A percentile compares a stretch with the other conserved stretches of the same genome.
phyloP scores from a whole-genome alignment of 2,797 vertebrate genomes.

The Sebastes oblongus region DNA sequence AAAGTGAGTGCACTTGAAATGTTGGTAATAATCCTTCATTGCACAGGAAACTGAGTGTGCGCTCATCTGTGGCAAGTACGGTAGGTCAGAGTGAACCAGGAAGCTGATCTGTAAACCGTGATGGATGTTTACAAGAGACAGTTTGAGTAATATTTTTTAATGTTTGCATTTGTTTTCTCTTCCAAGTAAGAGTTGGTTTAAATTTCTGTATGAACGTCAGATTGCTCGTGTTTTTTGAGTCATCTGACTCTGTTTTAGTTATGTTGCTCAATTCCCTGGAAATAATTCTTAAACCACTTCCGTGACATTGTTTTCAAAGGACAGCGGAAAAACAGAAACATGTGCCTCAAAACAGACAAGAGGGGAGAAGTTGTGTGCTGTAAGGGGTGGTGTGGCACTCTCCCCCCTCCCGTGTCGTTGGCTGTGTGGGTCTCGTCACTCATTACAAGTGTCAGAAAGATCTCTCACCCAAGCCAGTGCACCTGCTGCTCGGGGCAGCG shows the following conservation, averaged over 20 bases:
- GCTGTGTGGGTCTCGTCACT: slow-evolving; percentile 54
- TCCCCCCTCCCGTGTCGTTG: slow-evolving; percentile 7
- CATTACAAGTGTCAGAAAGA: slow-evolving; percentile 58
- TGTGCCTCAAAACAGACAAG: background rate
- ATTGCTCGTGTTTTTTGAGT: background rate
- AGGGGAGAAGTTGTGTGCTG: background rate
- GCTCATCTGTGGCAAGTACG: background rate
- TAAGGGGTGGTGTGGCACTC: background rate
- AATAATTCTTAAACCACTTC: background rate
- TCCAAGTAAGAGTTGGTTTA: background rate
- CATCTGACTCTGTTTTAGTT: background rate
- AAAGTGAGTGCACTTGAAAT: background rate
- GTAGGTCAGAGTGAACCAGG: background rate
- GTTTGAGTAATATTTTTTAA: background rate
- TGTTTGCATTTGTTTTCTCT: background rate
- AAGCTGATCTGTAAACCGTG: background rate
- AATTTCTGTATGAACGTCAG: background rate
- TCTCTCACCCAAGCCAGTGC: slow-evolving; percentile 57
- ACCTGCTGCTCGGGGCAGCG: slow-evolving; percentile 46
- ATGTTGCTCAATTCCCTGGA: background rate
- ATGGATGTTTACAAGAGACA: background rate
- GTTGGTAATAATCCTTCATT: background rate
- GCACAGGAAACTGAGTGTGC: background rate
- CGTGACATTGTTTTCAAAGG: background rate
- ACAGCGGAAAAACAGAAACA: background rate